A percentile compares a stretch with the other conserved stretches of the same genome.
Conservation (phyloP, 2,113 vertebrate species). For the Oxyura jamaicensis region DNA sequence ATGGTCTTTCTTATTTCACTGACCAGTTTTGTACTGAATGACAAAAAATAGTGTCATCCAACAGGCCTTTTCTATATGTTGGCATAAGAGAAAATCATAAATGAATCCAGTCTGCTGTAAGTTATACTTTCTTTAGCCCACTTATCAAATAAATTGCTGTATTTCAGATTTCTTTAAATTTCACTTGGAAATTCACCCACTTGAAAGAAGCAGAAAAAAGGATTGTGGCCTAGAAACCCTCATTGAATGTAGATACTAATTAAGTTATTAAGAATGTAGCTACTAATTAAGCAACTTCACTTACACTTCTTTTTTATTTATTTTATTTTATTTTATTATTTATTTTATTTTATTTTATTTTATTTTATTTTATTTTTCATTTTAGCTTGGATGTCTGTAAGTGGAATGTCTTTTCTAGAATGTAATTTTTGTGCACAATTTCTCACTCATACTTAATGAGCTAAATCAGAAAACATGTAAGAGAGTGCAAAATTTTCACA, state of each 20-base stretch:
- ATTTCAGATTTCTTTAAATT: background rate
- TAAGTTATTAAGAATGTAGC: background rate
- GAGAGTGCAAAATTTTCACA: background rate
- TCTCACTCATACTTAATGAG: background rate
- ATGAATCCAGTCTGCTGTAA: background rate
- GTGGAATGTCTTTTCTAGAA: fast-evolving
- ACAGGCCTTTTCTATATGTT: background rate
- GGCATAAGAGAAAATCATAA: background rate
- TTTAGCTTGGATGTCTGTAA: background rate
- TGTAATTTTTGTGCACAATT: background rate
- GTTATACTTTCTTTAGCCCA: background rate
- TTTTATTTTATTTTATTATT: too few relatives aligned
- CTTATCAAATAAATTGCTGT: background rate
- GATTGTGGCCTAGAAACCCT: background rate
- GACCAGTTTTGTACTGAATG: background rate
- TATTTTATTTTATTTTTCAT: too few relatives aligned
- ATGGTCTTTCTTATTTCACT: background rate
- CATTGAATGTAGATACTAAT: background rate
- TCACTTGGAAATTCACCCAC: background rate
- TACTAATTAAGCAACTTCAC: background rate
- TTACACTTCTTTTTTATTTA: background rate
- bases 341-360: too few relatives aligned
- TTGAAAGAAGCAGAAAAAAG: background rate
- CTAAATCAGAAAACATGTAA: background rate
- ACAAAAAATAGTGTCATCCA: background rate